Conservation (phyloP, 2,888 invertebrate genomes). For the Eilema sororculum region DNA sequence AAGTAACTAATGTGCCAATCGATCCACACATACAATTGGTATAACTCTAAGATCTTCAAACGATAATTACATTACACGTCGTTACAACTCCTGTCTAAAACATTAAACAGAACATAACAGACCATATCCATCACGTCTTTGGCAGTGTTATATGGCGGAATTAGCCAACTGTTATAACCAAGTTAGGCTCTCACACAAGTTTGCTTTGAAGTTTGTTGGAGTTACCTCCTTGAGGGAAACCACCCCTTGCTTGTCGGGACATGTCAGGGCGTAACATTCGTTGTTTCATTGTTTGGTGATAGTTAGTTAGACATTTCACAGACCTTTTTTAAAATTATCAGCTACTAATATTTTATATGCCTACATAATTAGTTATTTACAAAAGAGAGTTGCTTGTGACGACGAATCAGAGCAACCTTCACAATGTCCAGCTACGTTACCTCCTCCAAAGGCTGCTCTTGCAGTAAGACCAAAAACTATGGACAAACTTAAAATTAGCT, state of each 20-base stretch:
- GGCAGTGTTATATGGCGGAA: slow-evolving; percentile 38
- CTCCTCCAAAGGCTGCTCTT: too few relatives aligned
- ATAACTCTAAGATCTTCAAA: slow-evolving; percentile 7
- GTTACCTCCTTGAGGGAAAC: slow-evolving; percentile 23
- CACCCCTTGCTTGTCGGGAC: slow-evolving; percentile 17
- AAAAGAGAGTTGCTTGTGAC: neutral
- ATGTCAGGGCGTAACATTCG: slow-evolving; percentile 11
- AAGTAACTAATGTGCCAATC: neutral
- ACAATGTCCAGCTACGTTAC: too few relatives aligned
- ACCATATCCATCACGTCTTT: slow-evolving; percentile 20
- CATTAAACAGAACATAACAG: slow-evolving; percentile 6
- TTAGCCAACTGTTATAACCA: slow-evolving; percentile 55
- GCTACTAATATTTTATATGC: neutral
- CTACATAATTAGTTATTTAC: neutral
- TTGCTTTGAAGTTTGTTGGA: slow-evolving; percentile 51
- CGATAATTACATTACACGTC: slow-evolving; percentile 12
- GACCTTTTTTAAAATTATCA: neutral
- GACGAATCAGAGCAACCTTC: too few relatives aligned
- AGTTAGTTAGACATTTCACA: neutral
- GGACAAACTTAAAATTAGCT: too few relatives aligned
- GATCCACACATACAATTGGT: neutral
- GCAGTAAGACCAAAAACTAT: too few relatives aligned
- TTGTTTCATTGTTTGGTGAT: slow-evolving; percentile 11
- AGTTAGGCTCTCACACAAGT: slow-evolving; percentile 48
- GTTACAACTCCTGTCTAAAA: neutral